Evolutionary conservation across 2,797 vertebrate genomes (phyloP).

Genomic region (Semotilus atromaculatus): DNA sequence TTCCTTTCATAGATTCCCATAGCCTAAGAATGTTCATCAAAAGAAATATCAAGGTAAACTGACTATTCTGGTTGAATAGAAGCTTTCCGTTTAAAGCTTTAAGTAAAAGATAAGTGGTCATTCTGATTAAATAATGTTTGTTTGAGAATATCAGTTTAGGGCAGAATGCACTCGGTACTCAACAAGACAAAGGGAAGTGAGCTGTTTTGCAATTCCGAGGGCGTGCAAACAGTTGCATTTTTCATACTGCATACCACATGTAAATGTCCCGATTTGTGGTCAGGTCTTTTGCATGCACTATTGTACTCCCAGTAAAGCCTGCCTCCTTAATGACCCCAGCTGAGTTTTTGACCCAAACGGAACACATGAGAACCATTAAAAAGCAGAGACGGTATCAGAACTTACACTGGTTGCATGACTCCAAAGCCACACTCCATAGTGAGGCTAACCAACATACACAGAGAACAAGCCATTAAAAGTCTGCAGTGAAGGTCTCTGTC

Average conservation of each 20-base stretch:
- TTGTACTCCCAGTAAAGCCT: conserved; percentile 24
- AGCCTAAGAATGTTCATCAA: not conserved
- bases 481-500: conserved; percentile 39
- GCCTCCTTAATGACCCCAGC: conserved; percentile 46
- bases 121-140: not conserved
- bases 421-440: conserved; percentile 46
- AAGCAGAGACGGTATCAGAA: conserved; percentile 49
- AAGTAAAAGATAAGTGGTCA: not conserved
- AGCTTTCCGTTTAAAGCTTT: too few relatives aligned
- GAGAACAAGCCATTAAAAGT: conserved; percentile 48
- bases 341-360: conserved; percentile 48
- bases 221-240: conserved; percentile 43
- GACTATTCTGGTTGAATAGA: not conserved
- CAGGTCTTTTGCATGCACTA: conserved; percentile 1
- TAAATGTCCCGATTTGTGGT: conserved; percentile 3
- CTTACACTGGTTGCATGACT: conserved; percentile 44
- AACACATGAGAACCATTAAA: conserved; percentile 44
- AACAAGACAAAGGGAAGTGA: conserved; percentile 17
- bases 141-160: not conserved
- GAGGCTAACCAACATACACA: conserved; percentile 47
- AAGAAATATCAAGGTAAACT: not conserved
- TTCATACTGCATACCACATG: conserved; percentile 25
- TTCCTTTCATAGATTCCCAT: not conserved
- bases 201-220: conserved; percentile 16
- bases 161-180: not conserved